Conservation (phyloP, 2,888 invertebrate species). For the Imbricaverruca yamaguchii region DNA sequence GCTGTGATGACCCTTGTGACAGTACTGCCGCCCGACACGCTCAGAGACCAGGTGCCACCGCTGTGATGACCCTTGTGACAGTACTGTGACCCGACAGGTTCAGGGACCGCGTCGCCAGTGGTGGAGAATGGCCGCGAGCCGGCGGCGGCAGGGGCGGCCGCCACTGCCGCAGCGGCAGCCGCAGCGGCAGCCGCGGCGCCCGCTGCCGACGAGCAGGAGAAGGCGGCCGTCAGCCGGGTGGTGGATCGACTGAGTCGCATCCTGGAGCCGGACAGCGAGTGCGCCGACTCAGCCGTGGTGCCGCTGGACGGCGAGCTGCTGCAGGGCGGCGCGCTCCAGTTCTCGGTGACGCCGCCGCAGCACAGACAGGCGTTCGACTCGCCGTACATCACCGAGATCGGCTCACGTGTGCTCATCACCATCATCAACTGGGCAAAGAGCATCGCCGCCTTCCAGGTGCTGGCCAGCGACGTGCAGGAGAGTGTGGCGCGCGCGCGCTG, state of each 20-base stretch:
- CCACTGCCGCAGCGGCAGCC: neutral
- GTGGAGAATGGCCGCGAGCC: neutral
- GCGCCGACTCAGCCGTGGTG: neutral
- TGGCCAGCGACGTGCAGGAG: slow-evolving; percentile 64
- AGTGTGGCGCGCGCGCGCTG: slow-evolving; percentile 70
- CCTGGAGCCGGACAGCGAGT: neutral
- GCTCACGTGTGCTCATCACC: slow-evolving; percentile 80
- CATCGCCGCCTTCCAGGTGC: slow-evolving; percentile 64
- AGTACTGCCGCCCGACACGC: too few relatives aligned
- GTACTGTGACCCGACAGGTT: neutral
- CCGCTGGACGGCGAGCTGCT: neutral
- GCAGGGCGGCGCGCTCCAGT: slow-evolving; percentile 1
- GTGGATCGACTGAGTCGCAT: slow-evolving; percentile 12
- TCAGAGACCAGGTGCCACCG: too few relatives aligned
- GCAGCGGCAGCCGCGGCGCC: neutral
- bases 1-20: too few relatives aligned
- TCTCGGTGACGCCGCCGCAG: neutral
- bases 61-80: too few relatives aligned
- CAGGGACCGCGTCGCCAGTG: neutral
- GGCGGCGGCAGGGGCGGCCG: neutral
- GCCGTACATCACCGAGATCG: slow-evolving; percentile 83
- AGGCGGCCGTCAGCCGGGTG: slow-evolving; percentile 18
- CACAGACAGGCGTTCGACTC: neutral
- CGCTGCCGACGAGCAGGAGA: slow-evolving; percentile 4
- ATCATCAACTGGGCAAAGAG: slow-evolving; percentile 84